Percentiles rank a stretch among this genome's conserved stretches.
phyloP scores from a whole-genome alignment of 2,797 vertebrate species.

The Protosalanx chinensis region DNA sequence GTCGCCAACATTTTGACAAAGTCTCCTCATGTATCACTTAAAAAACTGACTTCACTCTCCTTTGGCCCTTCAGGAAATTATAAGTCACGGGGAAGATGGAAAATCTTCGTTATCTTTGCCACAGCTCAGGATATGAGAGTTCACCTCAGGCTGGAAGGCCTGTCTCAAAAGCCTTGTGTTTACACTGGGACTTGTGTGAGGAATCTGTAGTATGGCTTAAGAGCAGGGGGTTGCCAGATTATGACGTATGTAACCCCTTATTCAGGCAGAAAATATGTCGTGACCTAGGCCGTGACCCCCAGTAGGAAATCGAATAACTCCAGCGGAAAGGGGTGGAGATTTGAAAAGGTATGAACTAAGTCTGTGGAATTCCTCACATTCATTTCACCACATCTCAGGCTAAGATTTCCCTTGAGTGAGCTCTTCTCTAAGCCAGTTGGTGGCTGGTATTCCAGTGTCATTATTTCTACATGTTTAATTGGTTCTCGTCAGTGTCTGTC shows the following conservation, averaged over 20 bases:
- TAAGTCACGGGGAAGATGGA: background rate
- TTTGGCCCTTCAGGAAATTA: conserved; percentile 21
- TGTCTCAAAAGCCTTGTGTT: conserved; percentile 11
- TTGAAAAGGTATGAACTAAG: conserved; percentile 11
- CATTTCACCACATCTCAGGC: conserved; percentile 19
- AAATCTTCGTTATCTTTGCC: conserved; percentile 35
- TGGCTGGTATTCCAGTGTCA: background rate
- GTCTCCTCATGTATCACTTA: background rate
- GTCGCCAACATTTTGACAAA: background rate
- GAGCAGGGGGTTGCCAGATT: conserved; percentile 21
- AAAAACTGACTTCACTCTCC: background rate
- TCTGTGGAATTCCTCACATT: conserved; percentile 20
- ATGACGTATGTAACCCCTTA: background rate
- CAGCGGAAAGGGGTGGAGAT: background rate
- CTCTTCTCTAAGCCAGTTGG: background rate
- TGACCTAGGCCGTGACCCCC: background rate
- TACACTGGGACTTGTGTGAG: conserved; percentile 18
- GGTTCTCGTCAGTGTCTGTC: background rate
- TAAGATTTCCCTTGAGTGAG: conserved; percentile 17
- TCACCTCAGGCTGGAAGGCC: conserved; percentile 25
- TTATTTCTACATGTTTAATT: background rate
- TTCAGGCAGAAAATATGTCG: conserved; percentile 13
- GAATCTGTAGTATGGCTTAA: conserved; percentile 59
- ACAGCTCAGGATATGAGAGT: conserved; percentile 41
- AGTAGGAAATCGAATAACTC: background rate